Base-by-base conservation (phyloP, 2,888 invertebrate species). In the Amphipyra berbera region DNA sequence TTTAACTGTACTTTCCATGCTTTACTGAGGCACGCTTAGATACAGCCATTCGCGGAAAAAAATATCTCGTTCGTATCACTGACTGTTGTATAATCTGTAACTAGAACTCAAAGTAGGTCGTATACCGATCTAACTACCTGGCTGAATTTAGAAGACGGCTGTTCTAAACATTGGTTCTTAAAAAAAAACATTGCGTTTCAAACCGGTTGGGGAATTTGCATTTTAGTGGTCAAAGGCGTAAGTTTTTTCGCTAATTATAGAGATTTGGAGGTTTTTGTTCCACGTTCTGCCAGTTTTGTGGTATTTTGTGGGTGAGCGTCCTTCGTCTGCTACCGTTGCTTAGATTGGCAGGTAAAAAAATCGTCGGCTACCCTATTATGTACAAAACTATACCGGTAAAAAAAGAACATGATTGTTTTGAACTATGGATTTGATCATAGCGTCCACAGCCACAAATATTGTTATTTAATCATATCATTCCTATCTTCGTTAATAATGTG, bases 1-100 rank as follows among this genome's bases (percentile, higher is more conserved):
- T 88, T 88, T 93, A 93, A 92, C 93, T 91, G 93, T 93, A 91
- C 90, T 89, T 90, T 89, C 88, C 86, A 88, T 88, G 86, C 85
- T 86, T 84, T 85, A 84, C 81, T 62, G 79, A 82, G 84, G 81
- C 85, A 84, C 84, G 86, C 83, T 84, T 85, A 85, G 79, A 82
- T 76, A 78, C 71, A 74, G 74, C 81, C 85, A 86, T 91, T 92
- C 87, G 91, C 92, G 88, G 89, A 90, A 91, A 91, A 72, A 79
- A 89, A 90, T 87, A 89, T 74, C 67, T 78, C 61, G 54, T 5
- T 59, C 47, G 70, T 71, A 61, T 61, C 54, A 58, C 61, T 61
- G 45, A 41, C 44, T 73, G 68, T 78, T 75, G 78, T 78, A 75
- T 78, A 77, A 79, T 76, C 79, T 81, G 81, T 83, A 82, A 79